phyloP scores from a whole-genome alignment of 1,140 invertebrate species.

The Drosophila dunni region DNA sequence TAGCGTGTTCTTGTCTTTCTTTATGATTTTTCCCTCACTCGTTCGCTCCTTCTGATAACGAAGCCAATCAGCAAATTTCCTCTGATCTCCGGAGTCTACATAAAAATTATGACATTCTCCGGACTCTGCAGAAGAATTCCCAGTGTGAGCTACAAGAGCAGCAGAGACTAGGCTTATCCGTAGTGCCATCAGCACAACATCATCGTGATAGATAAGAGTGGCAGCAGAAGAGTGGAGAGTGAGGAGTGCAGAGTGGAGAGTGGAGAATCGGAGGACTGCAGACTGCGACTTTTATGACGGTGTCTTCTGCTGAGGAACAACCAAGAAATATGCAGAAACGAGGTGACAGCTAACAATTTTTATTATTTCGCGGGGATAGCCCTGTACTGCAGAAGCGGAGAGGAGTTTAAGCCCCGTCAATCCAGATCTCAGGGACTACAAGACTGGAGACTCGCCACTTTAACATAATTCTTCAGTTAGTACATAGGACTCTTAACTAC shows the following conservation, averaged over 20 bases:
- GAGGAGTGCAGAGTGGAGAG: not conserved
- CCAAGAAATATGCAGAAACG: slow-evolving; percentile 63
- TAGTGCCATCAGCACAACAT: slow-evolving; percentile 70
- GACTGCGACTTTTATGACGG: slow-evolving; percentile 55
- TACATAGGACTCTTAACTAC: too few species aligned
- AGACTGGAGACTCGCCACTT: too few species aligned
- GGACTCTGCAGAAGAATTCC: slow-evolving; percentile 19
- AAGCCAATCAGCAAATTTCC: slow-evolving; percentile 54
- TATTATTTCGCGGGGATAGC: slow-evolving; percentile 25
- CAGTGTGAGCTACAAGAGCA: not conserved
- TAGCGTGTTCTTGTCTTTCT: not conserved
- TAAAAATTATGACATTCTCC: slow-evolving; percentile 64
- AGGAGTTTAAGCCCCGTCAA: too few species aligned
- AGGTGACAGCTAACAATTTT: slow-evolving; percentile 66
- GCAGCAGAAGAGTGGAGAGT: slow-evolving; percentile 2
- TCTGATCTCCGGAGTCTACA: slow-evolving; percentile 21
- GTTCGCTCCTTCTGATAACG: slow-evolving; percentile 52
- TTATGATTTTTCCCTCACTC: slow-evolving; percentile 20
- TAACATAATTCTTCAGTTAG: too few species aligned
- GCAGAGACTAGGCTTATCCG: slow-evolving; percentile 55
- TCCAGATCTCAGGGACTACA: too few species aligned
- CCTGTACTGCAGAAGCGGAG: too few species aligned
- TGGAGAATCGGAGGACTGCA: slow-evolving; percentile 8
- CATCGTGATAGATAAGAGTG: slow-evolving; percentile 67
- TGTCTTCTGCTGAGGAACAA: slow-evolving; percentile 38